Evolutionary conservation across 2,113 vertebrate species (phyloP).

Genomic region (Gopherus evgoodei): DNA sequence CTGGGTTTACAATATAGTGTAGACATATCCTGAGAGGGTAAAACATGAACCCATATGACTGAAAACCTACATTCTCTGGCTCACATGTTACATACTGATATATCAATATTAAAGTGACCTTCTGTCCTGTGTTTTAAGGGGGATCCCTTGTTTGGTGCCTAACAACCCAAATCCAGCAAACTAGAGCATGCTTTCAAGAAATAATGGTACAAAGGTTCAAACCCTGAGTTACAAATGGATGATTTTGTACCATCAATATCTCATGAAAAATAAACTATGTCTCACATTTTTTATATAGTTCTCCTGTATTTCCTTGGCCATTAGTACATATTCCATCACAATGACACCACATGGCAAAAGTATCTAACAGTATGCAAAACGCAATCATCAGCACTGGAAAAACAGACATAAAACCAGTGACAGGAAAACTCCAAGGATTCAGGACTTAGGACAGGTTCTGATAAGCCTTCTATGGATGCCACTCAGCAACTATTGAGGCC

Average conservation of each 20-base stretch:
- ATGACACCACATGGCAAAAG: neutral
- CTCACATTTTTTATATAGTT: neutral
- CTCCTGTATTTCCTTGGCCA: neutral
- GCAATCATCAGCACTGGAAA: neutral
- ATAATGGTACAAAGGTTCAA: neutral
- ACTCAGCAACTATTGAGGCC: neutral
- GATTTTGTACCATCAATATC: no score
- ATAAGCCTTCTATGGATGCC: neutral
- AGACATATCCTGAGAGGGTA: neutral
- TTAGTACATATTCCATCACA: neutral
- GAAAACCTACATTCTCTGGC: neutral
- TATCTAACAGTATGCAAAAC: neutral
- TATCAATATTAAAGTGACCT: neutral
- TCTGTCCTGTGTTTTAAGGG: slow-evolving; percentile 3
- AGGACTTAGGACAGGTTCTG: neutral
- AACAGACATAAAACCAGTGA: neutral
- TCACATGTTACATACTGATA: neutral
- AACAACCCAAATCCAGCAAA: neutral
- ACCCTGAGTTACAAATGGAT: no score
- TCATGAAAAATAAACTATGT: neutral
- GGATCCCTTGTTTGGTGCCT: neutral
- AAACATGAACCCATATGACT: neutral
- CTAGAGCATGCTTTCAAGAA: neutral
- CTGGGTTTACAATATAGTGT: neutral
- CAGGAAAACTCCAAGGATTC: neutral